Base-by-base conservation (phyloP, 2,113 vertebrate genomes). In the Anarrhichthys ocellatus region DNA sequence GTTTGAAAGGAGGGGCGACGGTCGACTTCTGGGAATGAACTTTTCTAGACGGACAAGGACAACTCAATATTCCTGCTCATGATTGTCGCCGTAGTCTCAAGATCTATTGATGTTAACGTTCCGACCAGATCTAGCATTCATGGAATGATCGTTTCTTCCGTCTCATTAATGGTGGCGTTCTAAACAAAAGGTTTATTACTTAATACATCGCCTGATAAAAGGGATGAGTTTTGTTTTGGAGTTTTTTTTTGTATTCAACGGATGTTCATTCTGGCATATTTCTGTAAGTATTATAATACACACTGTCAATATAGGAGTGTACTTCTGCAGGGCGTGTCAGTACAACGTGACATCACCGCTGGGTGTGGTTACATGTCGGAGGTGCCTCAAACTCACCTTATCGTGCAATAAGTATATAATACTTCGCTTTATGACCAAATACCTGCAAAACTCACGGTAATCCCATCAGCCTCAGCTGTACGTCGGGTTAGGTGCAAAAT, bases 11-110 rank as follows among this genome's bases (percentile, higher is more conserved):
- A 61, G 66, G 70, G 88, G 76, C n/a, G 4, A 69, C 72, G 71
- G 58, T 46, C 48, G 24, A 70, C 48, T 87, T 84, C 84, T 92
- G 84, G 87, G 87, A 90, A 91, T 75, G 18, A 22, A 87, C 58
- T 29, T 32, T 59, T 85, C 20, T 59, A 56, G 46, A 79, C 22
- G 18, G 56, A 68, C 18, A 27, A 38, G 24, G 50, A 68, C 72
- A 86, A 68, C 74, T 83, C 13, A 61, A 84, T 83, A 73, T 56
- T 44, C 46, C 40, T 71, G 50, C 63, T 66, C 36, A 68, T 64
- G 38, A 42, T 15, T 44, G 34, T 50, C 29, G 42, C 29, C 4
- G 38, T 58, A 69, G 67, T 44, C 1, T 6, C 0, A 66, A 44
- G 61, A 44, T 78, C 20, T 27, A 38, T 32, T 59, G 36, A 0